A percentile compares a stretch with the other conserved stretches of the same genome.
Evolutionary conservation across 2,113 vertebrate genomes (phyloP).

Genomic region (Trochalopteron elliotii): DNA sequence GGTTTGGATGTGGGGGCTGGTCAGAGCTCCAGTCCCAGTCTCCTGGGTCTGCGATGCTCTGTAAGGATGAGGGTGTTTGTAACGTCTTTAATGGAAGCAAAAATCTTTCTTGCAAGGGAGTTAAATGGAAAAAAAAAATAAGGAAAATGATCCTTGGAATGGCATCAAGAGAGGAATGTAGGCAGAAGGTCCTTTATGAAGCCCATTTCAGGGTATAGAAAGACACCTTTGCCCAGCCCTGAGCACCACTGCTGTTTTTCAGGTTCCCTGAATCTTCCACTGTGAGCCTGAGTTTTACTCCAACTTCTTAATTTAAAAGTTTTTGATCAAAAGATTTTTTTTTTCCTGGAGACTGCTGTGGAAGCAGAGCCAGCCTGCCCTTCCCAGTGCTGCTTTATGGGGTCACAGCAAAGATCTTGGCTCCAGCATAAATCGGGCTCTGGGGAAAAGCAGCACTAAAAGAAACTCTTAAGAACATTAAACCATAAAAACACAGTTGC

Average conservation of each 20-base stretch:
- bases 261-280: not conserved
- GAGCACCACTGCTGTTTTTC: not conserved
- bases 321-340: not conserved
- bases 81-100: not conserved
- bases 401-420: conserved; percentile 15
- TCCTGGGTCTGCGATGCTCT: not conserved
- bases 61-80: not conserved
- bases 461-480: not conserved
- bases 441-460: conserved; percentile 16
- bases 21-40: not conserved
- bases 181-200: not conserved
- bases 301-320: not conserved
- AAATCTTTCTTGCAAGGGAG: not conserved
- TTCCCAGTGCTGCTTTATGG: conserved; percentile 8
- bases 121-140: not conserved
- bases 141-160: not conserved
- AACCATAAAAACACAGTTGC: not conserved
- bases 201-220: not conserved
- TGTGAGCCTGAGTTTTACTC: not conserved
- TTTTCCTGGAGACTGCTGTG: not conserved
- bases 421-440: not conserved
- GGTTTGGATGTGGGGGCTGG: not conserved
- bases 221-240: not conserved
- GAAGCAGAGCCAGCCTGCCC: not conserved
- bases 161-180: not conserved